A percentile compares a stretch with the other conserved stretches of the same genome.
phyloP scores from a whole-genome alignment of 2,888 invertebrate genomes.

The Leucophenga maculata region DNA sequence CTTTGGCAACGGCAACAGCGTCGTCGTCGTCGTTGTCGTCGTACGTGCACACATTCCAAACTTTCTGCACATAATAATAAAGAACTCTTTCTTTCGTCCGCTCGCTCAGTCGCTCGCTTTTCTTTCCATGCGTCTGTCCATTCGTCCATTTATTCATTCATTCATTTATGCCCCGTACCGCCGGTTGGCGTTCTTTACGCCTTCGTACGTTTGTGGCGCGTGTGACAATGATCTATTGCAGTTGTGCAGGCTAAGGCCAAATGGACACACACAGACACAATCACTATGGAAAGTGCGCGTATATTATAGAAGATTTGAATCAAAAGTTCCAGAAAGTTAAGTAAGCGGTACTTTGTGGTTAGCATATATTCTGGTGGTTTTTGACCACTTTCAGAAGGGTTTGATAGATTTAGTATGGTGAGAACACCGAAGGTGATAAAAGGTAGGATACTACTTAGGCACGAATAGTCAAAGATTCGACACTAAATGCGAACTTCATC shows the following conservation, averaged over 20 bases:
- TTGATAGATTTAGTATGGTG: too few relatives aligned
- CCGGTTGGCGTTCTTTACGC: background rate
- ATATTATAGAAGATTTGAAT: too few relatives aligned
- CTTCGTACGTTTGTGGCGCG: slow-evolving; percentile 23
- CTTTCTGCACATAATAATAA: slow-evolving; percentile 45
- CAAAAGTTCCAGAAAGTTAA: too few relatives aligned
- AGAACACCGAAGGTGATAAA: too few relatives aligned
- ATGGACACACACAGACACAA: slow-evolving; percentile 11
- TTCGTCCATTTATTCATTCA: background rate
- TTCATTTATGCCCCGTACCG: background rate
- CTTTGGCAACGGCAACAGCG: background rate
- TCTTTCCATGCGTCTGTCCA: background rate
- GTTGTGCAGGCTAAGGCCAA: slow-evolving; percentile 8
- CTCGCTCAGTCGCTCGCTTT: background rate
- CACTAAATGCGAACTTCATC: too few relatives aligned
- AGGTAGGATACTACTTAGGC: too few relatives aligned
- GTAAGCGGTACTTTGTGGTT: too few relatives aligned
- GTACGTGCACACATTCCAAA: slow-evolving; percentile 42
- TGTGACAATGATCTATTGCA: slow-evolving; percentile 45
- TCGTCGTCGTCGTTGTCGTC: background rate
- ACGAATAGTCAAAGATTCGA: too few relatives aligned
- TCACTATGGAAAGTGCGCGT: slow-evolving; percentile 10
- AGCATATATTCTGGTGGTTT: too few relatives aligned
- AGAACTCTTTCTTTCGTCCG: slow-evolving; percentile 25
- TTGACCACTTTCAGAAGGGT: too few relatives aligned